A percentile compares a stretch with the other conserved stretches of the same genome.
phyloP scores from a whole-genome alignment of 2,797 vertebrate species.

The Bovichtus diacanthus region DNA sequence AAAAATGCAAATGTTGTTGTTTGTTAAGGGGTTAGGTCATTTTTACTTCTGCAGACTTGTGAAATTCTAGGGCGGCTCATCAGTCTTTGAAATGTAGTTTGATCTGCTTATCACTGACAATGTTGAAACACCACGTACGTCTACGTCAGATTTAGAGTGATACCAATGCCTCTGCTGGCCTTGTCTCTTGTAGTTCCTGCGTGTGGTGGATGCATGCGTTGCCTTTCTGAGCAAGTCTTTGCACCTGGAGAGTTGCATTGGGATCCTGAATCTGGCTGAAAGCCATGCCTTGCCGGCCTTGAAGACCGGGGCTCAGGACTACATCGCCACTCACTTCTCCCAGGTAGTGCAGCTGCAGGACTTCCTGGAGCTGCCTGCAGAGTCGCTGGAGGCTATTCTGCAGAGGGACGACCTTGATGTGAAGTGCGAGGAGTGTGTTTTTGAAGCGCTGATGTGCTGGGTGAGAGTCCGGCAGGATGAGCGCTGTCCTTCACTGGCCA shows the following conservation, averaged over 20 bases:
- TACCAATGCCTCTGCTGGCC: background rate
- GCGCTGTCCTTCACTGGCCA: conserved; percentile 83
- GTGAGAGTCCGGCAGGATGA: conserved; percentile 86
- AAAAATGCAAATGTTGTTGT: background rate
- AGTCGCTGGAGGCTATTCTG: conserved; percentile 87
- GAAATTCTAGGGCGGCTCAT: background rate
- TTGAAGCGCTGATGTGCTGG: conserved; percentile 93
- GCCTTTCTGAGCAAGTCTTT: conserved; percentile 91
- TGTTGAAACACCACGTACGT: background rate
- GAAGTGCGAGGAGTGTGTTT: conserved; percentile 91
- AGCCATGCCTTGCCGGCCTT: conserved; percentile 87
- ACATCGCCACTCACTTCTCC: conserved; percentile 92
- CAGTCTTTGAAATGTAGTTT: background rate
- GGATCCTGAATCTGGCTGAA: conserved; percentile 92
- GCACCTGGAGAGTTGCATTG: conserved; percentile 93
- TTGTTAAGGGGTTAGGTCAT: background rate
- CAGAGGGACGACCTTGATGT: conserved; percentile 92
- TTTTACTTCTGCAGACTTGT: background rate
- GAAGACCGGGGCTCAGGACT: conserved; percentile 87
- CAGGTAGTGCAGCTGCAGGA: conserved; percentile 90
- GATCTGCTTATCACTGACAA: background rate
- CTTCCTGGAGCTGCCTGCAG: conserved; percentile 89
- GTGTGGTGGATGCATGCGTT: conserved; percentile 94
- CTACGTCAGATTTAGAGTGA: background rate
- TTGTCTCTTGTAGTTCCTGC: conserved; percentile 87